Conservation (phyloP, 2,113 vertebrate species). For the Petroica traversi region DNA sequence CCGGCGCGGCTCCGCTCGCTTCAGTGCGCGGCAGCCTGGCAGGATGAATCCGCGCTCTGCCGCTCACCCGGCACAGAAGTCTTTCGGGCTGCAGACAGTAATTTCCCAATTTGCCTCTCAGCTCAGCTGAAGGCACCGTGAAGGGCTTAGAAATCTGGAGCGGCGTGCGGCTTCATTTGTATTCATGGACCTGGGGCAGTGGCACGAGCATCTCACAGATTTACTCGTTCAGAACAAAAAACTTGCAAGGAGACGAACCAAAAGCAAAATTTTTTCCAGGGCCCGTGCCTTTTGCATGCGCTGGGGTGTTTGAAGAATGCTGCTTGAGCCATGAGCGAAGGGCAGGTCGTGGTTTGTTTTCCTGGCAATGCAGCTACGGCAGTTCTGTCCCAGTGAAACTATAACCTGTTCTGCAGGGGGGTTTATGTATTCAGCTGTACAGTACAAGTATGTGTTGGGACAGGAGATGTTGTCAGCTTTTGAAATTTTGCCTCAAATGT, state of each 20-base stretch:
- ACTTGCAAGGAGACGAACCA: background rate
- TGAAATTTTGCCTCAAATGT: background rate
- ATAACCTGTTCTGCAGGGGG: background rate
- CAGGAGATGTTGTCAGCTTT: background rate
- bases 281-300: rapidly evolving
- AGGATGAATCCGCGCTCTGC: rapidly evolving
- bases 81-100: background rate
- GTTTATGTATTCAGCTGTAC: background rate
- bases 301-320: too few relatives aligned
- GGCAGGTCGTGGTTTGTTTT: background rate
- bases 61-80: rapidly evolving
- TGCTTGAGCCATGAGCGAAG: background rate
- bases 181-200: rapidly evolving
- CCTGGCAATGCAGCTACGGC: background rate
- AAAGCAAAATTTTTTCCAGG: background rate
- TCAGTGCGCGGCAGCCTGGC: rapidly evolving
- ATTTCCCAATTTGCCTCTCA: background rate
- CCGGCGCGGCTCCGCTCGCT: background rate
- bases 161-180: background rate
- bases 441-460: background rate
- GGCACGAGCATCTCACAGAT: background rate
- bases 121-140: background rate
- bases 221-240: background rate
- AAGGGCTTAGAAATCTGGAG: background rate
- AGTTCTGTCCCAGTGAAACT: background rate